Evolutionary conservation across 2,888 invertebrate species (phyloP).

Genomic region (Agriopis marginaria): DNA sequence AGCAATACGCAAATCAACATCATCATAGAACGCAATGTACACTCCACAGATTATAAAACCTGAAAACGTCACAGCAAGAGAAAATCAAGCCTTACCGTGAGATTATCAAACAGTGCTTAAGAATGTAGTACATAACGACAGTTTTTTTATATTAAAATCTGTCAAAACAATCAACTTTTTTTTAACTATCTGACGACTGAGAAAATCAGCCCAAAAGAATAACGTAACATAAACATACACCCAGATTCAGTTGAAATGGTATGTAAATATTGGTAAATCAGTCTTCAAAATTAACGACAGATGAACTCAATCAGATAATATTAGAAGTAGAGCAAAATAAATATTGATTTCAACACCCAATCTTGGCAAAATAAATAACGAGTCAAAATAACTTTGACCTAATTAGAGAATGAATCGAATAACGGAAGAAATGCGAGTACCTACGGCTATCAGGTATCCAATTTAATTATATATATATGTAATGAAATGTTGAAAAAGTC

Average conservation of each 20-base stretch:
- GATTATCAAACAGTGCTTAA: too few relatives aligned
- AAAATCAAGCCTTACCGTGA: too few relatives aligned
- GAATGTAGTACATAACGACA: too few relatives aligned
- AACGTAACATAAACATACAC: slow-evolving; percentile 12
- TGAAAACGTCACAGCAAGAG: too few relatives aligned
- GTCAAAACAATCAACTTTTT: not conserved
- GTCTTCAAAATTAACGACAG: slow-evolving; percentile 9
- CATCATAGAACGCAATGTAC: too few relatives aligned
- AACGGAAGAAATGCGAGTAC: too few relatives aligned
- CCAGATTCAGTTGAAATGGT: not conserved
- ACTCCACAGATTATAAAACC: too few relatives aligned
- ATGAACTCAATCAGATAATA: slow-evolving; percentile 14
- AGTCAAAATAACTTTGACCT: slow-evolving; percentile 25
- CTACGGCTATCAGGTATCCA: not conserved
- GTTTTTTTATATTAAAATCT: not conserved
- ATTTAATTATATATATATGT: not conserved
- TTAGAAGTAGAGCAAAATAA: slow-evolving; percentile 24
- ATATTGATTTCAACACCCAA: slow-evolving; percentile 25
- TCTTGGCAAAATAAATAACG: slow-evolving; percentile 18
- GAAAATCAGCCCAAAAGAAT: not conserved
- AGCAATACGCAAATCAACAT: too few relatives aligned
- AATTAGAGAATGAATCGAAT: slow-evolving; percentile 16
- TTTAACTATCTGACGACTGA: not conserved
- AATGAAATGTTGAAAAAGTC: too few relatives aligned
- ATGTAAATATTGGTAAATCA: slow-evolving; percentile 15